These are phyloP conservation scores for Podabrus alpinus DNA, from an alignment of 2,888 invertebrate genomes.

Conservation along the genomic window DNA sequence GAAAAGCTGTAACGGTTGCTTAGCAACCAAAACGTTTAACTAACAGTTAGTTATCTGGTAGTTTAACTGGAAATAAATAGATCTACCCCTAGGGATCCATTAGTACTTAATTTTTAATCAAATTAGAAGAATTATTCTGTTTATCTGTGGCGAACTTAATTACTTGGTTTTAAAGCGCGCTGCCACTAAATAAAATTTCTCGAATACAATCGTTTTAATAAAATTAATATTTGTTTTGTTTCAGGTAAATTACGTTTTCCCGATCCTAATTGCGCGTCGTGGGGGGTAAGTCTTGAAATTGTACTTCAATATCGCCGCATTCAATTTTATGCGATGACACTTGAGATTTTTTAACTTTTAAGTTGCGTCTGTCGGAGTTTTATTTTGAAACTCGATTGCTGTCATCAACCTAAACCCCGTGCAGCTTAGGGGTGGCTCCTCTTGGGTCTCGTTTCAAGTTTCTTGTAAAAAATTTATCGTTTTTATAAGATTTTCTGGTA, in stretches of 20 bases:
- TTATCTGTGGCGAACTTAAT: not conserved
- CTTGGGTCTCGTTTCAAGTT: not conserved
- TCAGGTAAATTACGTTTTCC: slow-evolving; percentile 18
- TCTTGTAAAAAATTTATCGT: not conserved
- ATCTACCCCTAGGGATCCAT: not conserved
- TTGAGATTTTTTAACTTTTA: not conserved
- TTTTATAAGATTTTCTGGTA: not conserved
- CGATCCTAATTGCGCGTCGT: not conserved
- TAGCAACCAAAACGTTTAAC: too few species aligned
- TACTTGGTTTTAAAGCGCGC: not conserved
- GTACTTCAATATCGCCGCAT: not conserved
- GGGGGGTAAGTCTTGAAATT: slow-evolving; percentile 11
- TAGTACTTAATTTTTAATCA: not conserved
- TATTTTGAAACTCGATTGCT: not conserved
- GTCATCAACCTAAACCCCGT: not conserved
- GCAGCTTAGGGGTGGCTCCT: not conserved
- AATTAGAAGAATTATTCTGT: not conserved
- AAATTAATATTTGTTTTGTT: slow-evolving; percentile 3
- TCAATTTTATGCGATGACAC: not conserved
- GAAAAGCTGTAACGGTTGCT: too few species aligned
- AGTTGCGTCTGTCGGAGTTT: not conserved
- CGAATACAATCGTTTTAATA: not conserved
- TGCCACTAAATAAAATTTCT: not conserved
- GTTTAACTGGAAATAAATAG: too few species aligned
- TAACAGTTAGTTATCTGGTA: too few species aligned